phyloP scores from a whole-genome alignment of 2,113 vertebrate genomes.

The Equus przewalskii region DNA sequence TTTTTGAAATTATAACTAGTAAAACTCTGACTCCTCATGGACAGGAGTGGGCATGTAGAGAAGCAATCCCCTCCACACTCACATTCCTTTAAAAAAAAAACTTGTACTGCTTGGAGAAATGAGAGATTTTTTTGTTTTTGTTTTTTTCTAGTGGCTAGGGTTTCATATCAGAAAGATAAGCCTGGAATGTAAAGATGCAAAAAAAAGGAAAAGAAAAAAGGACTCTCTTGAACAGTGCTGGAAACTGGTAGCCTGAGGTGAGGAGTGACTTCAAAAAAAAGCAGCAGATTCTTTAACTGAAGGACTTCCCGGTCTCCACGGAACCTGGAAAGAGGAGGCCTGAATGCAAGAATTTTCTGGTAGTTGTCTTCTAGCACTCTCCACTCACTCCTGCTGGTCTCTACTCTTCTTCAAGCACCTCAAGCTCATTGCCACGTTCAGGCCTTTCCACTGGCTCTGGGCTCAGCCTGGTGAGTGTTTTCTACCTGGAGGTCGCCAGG shows the following conservation, averaged over 20 bases:
- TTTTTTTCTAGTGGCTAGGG: not conserved
- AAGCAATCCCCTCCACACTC: not conserved
- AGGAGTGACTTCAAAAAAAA: not conserved
- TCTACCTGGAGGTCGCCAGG: not conserved
- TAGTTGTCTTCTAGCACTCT: not conserved
- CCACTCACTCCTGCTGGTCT: not conserved
- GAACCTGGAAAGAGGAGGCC: not conserved
- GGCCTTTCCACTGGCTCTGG: not conserved
- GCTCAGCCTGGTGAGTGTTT: too few species aligned
- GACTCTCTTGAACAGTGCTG: not conserved
- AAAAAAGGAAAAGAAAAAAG: not conserved
- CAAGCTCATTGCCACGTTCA: not conserved
- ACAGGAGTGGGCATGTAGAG: not conserved
- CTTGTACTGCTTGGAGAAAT: not conserved
- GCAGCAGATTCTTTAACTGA: not conserved
- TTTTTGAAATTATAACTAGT: not conserved
- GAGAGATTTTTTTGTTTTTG: not conserved
- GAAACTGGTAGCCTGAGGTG: not conserved
- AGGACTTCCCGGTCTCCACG: not conserved
- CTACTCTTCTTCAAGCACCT: not conserved
- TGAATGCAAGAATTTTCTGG: not conserved
- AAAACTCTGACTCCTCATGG: not conserved
- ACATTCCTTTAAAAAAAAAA: not conserved
- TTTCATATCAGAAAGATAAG: not conserved
- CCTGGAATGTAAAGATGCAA: not conserved